Base-by-base conservation (phyloP, 1,140 invertebrate species). In the Drosophila insularis region DNA sequence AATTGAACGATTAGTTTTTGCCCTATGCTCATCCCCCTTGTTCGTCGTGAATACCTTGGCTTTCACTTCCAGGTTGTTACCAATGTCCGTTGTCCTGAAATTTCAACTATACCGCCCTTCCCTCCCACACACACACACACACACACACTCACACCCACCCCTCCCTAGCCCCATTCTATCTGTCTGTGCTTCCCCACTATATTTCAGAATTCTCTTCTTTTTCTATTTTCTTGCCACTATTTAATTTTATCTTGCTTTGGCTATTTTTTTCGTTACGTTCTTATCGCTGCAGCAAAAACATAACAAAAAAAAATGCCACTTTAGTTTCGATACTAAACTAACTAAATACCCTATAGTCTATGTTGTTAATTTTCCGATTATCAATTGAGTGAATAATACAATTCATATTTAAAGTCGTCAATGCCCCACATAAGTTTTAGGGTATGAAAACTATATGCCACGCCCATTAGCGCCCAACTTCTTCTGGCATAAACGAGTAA, bases 1-100 rank as follows among this genome's bases (percentile, higher is more conserved):
- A 86, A 86, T 86, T 86, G 82, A 86, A 86, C 82, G 82, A 86
- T 86, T 86, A 86, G 82, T 86, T 86, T 86, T 86, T 86, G 82
- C 76, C 82, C 82, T 19, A 50, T 50, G 43, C 17, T 50, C 17
- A 50, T 50, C 43, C 17, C 43, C 17, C 17, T 2, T 46, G 43
- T 4, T 13, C 10, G 11, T 37, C 17, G 19, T 19, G 1, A 4
- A 27, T 27, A 21, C 43, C 43, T 50, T 50, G 2, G 17, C 43
- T 19, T 50, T 21, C 43, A 50, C 43, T 19, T 50, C n/a, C 43
- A 50, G 43, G 61, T 69, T 68, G 64, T 70, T 71, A 63, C 43
- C 17, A 50, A 72, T 66, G 69, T 61, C 55, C 61, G 31, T 10
- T 23, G 46, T 56, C 61, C 68, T 55, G 5, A 21, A 61, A 23